Evolutionary conservation across 2,888 invertebrate genomes (phyloP), one percentile per base, ranked within the genome.

Genomic region (Acleris sparsana): DNA sequence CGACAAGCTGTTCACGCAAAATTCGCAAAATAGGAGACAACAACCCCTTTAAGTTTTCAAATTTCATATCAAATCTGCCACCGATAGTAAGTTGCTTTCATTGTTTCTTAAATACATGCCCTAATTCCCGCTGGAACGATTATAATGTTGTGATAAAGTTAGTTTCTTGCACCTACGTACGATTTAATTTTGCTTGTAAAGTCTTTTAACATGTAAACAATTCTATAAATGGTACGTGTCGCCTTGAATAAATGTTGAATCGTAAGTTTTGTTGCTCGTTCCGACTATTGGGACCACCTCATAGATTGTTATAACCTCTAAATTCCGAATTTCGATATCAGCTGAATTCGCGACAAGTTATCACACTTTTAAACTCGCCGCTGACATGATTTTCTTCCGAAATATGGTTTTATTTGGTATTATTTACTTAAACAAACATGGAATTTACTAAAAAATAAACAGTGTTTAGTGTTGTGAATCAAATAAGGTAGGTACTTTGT

Each of bases 11-110:
- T 87, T 76, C 79, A 79, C 78, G 79, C 83, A 88, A 91, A 86
- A 82, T 84, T 88, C 86, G 88, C 92, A 93, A 92, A 92, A 93
- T 93, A 93, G 93, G 93, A 89, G 93, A 93, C 91, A 88, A 87
- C 82, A 92, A 92, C 78, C 88, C 92, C 69, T 93, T 93, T 79
- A 93, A 87, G 88, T 93, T 93, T 79, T 87, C 93, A 75, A 93
- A 91, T 86, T 92, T 93, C 75, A 91, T 93, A 89, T 88, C 93
- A 83, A 93, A 89, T 88, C 93, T 93, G 80, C 93, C 93, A 89
- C 92, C 93, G 75, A 91, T 93, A 73, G 93, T 93, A 85, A 91
- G 93, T 82, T 71, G 13, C 46, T 60, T 18, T 84, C 39, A 73
- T 66, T 25, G 67, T 61, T 43, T 46, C 22, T 18, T 72, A 69